Base-by-base conservation (phyloP, 2,888 invertebrate genomes). In the Drosophila stalkeri region DNA sequence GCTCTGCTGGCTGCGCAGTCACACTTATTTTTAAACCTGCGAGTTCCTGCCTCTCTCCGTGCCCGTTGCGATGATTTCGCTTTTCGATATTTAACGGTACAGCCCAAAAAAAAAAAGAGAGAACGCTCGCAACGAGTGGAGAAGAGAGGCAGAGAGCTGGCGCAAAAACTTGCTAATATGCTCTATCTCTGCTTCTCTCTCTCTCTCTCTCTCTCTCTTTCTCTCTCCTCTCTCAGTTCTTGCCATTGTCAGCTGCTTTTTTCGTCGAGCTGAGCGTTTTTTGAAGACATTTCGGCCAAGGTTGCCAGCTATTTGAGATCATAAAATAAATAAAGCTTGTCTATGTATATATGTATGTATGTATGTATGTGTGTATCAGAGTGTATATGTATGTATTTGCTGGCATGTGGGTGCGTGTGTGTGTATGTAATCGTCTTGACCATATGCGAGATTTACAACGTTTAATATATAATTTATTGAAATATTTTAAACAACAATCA, bases 221-320 rank as follows among this genome's bases (percentile, higher is more conserved):
- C 18, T 47, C n/a, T 41, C 20, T 63, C 18, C 12, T 63, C 37
- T 64, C 41, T 47, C 51, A 37, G 57, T 72, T 77, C 62, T 77
- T 72, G 62, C 49, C 66, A 44, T 55, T 61, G 64, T 54, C 65
- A 52, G 64, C 41, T 68, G 61, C 57, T 74, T 69, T 77, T 81
- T 77, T 79, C 64, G 82, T 73, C 77, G 70, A 76, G 79, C 60
- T 72, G 56, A 68, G 72, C 71, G 67, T 67, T 81, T 64, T 72
- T 43, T 71, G 51, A 72, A 78, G 67, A 76, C 79, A 85, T 82
- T 74, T 77, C 79, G 88, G 85, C 85, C 88, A 85, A 87, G 85
- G 85, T 82, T 73, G 70, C 63, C 41, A 71, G 64, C 75, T 62
- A 71, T 67, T 78, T 77, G 73, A 81, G 75, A 81, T 81, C 81